phyloP scores from a whole-genome alignment of 2,113 vertebrate species.

The Lethenteron reissneri region DNA sequence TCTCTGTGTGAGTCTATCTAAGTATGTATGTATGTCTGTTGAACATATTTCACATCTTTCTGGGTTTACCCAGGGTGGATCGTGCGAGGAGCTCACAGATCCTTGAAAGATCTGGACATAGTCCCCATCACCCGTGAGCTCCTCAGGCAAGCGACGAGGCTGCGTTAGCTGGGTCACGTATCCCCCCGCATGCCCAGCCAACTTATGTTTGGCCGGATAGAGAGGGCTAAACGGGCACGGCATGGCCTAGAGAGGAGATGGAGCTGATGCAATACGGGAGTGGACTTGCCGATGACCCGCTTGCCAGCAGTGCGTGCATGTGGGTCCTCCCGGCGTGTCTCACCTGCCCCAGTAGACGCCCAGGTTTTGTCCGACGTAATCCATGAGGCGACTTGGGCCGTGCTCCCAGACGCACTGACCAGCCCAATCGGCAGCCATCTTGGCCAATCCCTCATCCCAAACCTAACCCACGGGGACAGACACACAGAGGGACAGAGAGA shows the following conservation, averaged over 20 bases:
- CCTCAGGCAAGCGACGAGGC: too few relatives aligned
- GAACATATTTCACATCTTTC: too few relatives aligned
- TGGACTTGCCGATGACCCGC: neutral
- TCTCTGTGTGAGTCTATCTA: too few relatives aligned
- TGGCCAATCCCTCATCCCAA: conserved; percentile 78
- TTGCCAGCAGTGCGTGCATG: accelerated
- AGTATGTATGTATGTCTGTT: too few relatives aligned
- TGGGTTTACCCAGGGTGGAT: too few relatives aligned
- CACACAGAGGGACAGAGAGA: too few relatives aligned
- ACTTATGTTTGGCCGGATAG: neutral
- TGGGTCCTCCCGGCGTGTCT: conserved; percentile 9
- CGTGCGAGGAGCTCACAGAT: too few relatives aligned
- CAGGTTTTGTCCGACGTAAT: conserved; percentile 81
- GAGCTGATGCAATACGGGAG: neutral
- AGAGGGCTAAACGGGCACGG: neutral
- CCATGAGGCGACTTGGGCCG: conserved; percentile 47
- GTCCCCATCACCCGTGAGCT: too few relatives aligned
- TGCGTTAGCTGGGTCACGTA: too few relatives aligned
- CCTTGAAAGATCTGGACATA: too few relatives aligned
- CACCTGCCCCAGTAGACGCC: conserved; percentile 87
- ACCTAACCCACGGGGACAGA: conserved; percentile 23
- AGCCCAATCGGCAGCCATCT: conserved; percentile 49
- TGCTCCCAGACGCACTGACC: conserved; percentile 76
- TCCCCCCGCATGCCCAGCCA: neutral
- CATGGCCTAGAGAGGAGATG: neutral